Evolutionary conservation across 2,797 vertebrate species (phyloP).

Genomic region (Coendou prehensilis): DNA sequence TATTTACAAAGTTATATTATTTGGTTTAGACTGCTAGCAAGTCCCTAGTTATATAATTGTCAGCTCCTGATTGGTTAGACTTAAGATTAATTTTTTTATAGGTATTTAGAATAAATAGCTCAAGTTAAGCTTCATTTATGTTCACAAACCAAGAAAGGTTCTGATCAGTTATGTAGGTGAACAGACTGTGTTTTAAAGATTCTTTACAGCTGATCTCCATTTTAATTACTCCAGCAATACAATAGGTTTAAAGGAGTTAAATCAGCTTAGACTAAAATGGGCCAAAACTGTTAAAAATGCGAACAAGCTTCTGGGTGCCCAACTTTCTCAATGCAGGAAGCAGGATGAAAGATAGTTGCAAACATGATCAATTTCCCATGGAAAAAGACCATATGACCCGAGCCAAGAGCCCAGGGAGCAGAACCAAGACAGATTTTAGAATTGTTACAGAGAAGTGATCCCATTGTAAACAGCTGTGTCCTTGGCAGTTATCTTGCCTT

Average conservation of each 20-base stretch:
- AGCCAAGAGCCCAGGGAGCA: not conserved
- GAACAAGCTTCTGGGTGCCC: not conserved
- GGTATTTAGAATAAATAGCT: not conserved
- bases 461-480: not conserved
- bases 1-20: not conserved
- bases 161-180: not conserved
- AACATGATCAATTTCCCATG: not conserved
- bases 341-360: not conserved
- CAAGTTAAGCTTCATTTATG: not conserved
- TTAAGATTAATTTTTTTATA: not conserved
- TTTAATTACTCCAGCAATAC: not conserved
- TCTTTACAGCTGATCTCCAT: not conserved
- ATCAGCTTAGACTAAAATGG: not conserved
- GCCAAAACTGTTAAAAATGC: not conserved
- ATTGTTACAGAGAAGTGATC: not conserved
- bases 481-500: not conserved
- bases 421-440: not conserved
- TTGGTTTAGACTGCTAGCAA: not conserved
- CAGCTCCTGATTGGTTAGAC: not conserved
- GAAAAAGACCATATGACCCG: not conserved
- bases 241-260: not conserved
- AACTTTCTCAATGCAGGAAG: not conserved
- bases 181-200: not conserved
- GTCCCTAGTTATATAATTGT: not conserved
- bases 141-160: not conserved